phyloP scores from a whole-genome alignment of 2,888 invertebrate species.

The Dryobota labecula region DNA sequence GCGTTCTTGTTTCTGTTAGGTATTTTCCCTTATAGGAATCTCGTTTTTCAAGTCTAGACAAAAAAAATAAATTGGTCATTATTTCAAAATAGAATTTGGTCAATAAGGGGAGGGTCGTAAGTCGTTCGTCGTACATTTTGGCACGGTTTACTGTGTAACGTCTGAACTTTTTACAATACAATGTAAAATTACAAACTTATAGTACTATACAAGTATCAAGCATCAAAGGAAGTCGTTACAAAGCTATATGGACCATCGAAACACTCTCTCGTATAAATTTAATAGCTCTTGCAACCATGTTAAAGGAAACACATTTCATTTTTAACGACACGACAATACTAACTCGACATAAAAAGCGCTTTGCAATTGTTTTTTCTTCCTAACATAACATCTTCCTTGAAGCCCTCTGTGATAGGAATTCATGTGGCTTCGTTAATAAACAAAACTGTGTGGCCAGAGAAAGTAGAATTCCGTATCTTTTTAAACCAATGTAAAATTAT shows the following conservation, averaged over 20 bases:
- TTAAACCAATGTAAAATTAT: conserved; percentile 17
- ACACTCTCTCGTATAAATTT: conserved; percentile 80
- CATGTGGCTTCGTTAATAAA: background rate
- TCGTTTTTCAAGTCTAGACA: conserved; percentile 21
- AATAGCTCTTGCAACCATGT: conserved; percentile 79
- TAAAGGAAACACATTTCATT: conserved; percentile 82
- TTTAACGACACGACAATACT: conserved; percentile 80
- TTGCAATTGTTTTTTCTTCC: conserved; percentile 34
- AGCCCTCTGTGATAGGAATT: background rate
- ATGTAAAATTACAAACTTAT: conserved; percentile 50
- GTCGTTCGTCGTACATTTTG: conserved; percentile 26
- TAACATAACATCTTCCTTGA: conserved; percentile 12
- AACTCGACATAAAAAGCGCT: conserved; percentile 52
- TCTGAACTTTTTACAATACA: conserved; percentile 41
- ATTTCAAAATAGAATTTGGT: conserved; percentile 25
- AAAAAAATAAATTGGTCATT: conserved; percentile 21
- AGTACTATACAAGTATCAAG: conserved; percentile 67
- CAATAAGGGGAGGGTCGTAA: conserved; percentile 16
- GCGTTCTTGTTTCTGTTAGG: conserved; percentile 14
- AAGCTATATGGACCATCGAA: conserved; percentile 80
- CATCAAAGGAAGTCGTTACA: conserved; percentile 81
- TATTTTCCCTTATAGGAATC: background rate
- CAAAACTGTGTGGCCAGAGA: background rate
- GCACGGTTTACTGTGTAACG: conserved; percentile 23
- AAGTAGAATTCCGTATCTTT: background rate